Evolutionary conservation across 2,113 vertebrate genomes (phyloP).

Genomic region (Xiphophorus hellerii): DNA sequence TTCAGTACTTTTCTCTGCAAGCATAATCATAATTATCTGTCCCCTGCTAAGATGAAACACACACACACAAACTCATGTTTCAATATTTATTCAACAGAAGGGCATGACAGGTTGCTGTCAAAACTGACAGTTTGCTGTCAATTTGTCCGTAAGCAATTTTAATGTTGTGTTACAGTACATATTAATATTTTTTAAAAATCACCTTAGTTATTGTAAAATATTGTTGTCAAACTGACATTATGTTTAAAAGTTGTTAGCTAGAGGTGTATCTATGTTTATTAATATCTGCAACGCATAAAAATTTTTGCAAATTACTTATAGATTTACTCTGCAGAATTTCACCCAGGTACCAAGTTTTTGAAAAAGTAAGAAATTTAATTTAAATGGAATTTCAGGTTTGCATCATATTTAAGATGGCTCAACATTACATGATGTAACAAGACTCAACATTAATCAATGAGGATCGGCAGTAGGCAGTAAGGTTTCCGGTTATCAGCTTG

Average conservation of each 20-base stretch:
- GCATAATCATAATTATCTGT: conserved; percentile 54
- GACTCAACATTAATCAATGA: no score
- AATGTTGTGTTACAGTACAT: neutral
- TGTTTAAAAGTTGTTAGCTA: neutral
- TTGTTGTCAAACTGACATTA: conserved; percentile 9
- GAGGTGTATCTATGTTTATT: neutral
- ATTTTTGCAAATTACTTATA: neutral
- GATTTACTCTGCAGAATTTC: neutral
- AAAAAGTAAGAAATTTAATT: neutral
- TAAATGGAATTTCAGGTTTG: neutral
- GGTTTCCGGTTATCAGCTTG: no score
- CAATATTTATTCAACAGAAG: conserved; percentile 19
- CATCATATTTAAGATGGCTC: neutral
- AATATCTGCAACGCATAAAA: neutral
- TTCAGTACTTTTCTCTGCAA: conserved; percentile 29
- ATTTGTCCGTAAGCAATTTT: conserved; percentile 2
- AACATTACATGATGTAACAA: no score
- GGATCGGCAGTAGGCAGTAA: no score
- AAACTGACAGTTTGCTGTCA: conserved; percentile 34
- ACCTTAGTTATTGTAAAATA: neutral
- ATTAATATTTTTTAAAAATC: neutral
- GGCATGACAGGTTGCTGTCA: conserved; percentile 14
- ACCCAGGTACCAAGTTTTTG: neutral
- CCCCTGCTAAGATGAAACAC: conserved; percentile 18
- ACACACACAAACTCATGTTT: conserved; percentile 14